Percentiles rank a stretch among this genome's conserved stretches.
These are phyloP conservation scores for Puffinus mauretanicus DNA, from an alignment of 2,113 vertebrate species.

Conservation along the genomic window DNA sequence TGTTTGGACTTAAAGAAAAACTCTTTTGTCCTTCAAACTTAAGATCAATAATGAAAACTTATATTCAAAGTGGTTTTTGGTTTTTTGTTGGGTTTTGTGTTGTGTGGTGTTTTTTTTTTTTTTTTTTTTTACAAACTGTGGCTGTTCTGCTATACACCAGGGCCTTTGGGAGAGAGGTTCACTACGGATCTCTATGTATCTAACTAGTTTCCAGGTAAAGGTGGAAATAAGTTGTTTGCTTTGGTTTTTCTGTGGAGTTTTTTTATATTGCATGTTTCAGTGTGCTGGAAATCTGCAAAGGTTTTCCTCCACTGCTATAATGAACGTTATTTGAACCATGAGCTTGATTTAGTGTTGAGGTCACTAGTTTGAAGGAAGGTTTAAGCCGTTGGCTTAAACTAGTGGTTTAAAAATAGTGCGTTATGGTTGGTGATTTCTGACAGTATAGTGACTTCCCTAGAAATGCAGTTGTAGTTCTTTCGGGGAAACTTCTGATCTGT, in stretches of 20 bases:
- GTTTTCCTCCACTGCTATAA: neutral
- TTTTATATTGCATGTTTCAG: neutral
- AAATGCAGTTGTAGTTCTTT: neutral
- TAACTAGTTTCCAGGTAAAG: neutral
- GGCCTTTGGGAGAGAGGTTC: neutral
- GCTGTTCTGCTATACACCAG: fast-evolving
- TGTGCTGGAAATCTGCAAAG: neutral
- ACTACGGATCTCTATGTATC: neutral
- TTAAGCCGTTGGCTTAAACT: neutral
- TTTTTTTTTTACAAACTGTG: neutral
- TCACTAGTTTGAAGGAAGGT: neutral
- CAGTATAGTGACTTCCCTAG: neutral
- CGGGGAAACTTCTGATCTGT: neutral
- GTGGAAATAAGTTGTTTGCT: neutral
- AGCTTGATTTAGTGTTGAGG: neutral
- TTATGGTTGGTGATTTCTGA: neutral
- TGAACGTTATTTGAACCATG: neutral
- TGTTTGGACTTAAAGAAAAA: neutral
- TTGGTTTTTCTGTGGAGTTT: neutral
- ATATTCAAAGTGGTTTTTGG: neutral
- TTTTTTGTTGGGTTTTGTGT: neutral
- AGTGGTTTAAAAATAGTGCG: neutral
- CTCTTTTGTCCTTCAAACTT: neutral
- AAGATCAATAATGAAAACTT: neutral
- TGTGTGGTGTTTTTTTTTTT: neutral